Conservation (phyloP, 2,888 invertebrate genomes). For the Nemurella pictetii region DNA sequence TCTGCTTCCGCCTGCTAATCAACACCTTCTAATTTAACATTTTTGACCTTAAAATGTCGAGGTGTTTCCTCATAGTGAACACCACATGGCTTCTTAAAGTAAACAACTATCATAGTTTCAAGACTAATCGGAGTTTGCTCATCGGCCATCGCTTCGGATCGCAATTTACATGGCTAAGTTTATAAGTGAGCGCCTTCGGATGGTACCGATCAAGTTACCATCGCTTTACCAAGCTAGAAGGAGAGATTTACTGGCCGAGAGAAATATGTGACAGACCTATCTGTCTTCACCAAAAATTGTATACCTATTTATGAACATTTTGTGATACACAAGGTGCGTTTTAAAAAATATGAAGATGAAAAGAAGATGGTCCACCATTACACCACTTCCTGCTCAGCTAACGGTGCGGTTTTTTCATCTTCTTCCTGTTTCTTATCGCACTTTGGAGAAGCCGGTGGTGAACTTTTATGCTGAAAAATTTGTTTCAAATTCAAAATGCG, state of each 20-base stretch:
- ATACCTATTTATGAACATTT: not conserved
- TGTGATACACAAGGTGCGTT: no score
- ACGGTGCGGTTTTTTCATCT: conserved; percentile 13
- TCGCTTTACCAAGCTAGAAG: not conserved
- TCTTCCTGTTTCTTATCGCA: not conserved
- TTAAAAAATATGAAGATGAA: not conserved
- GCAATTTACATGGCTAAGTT: not conserved
- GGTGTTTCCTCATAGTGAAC: not conserved
- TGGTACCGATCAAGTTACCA: not conserved
- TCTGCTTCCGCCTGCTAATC: not conserved
- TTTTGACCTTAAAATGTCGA: not conserved
- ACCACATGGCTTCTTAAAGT: not conserved
- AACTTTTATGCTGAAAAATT: not conserved
- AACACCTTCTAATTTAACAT: not conserved
- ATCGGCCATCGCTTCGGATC: not conserved
- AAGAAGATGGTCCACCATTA: not conserved
- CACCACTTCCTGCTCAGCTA: conserved; percentile 22
- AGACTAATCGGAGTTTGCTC: not conserved
- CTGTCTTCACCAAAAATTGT: not conserved
- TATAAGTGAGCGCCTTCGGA: not conserved
- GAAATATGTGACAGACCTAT: conserved; percentile 4
- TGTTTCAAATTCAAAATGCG: not conserved
- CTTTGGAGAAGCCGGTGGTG: not conserved
- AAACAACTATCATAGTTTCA: not conserved
- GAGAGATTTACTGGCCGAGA: not conserved